Evolutionary conservation across 1,140 invertebrate genomes (phyloP), one percentile per base, ranked within the genome.

Genomic region (Littorina saxatilis): DNA sequence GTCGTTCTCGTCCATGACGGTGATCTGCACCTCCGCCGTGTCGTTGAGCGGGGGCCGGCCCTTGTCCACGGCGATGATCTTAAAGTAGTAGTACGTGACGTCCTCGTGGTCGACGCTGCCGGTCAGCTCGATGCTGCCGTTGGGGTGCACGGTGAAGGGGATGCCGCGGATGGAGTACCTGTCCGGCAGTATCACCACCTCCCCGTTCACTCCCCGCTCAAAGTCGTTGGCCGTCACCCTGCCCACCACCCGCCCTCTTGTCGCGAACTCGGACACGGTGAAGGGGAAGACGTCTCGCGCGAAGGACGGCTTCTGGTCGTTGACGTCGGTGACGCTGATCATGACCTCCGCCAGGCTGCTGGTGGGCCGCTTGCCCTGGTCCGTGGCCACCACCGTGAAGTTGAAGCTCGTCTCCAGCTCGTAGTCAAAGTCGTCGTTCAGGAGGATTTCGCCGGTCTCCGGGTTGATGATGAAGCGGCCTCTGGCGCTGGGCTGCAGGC

Each of bases 11-110:
- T 99, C 98, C 50, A 96, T 92, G 11, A 99, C 94, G 75, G 93
- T 94, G 7, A 99, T 92, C 83, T 94, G 94, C 35, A 99, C 95
- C 0, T 96, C 96, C 2, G 97, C 96, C 0, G 96, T 97, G 7
- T 97, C 96, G 17, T 96, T 96, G 87, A 97, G 95, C 0, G 96
- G 95, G 17, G 97, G 97, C 83, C 94, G 95, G 20, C 98, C 98
- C 93, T 97, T 96, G 93, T 99, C 98, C 91, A 95, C 96, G 2
- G 97, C 98, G 17, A 97, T 94, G 0, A 99, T 95, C 81, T 95
- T 93, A 81, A 99, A 95, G 89, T 95, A 95, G 92, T 98, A 98
- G 61, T 94, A 91, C 94, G 2, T 95, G 92, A 72, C 95, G 83
- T 92, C 94, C 94, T 99, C 98, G 84, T 97, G 94, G 91, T 99